These are phyloP conservation scores for Watsonalla cultraria DNA, from an alignment of 2,888 invertebrate species.

Conservation along the genomic window DNA sequence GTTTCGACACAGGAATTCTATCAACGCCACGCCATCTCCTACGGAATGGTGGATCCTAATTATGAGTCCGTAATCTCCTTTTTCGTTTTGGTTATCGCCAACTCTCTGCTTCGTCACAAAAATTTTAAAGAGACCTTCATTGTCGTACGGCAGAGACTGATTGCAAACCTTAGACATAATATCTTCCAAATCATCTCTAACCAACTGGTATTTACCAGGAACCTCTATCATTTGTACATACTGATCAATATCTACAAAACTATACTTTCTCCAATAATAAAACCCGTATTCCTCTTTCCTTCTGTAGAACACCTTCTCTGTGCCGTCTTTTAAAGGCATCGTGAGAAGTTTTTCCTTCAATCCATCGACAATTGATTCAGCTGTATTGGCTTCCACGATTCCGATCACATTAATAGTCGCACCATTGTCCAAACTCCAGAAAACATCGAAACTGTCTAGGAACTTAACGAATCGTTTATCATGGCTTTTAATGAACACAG, in stretches of 20 bases:
- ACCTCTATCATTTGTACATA: constrained; percentile 62
- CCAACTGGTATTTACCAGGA: constrained; percentile 31
- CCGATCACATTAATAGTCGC: constrained; percentile 68
- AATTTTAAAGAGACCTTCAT: constrained; percentile 73
- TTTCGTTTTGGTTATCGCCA: constrained; percentile 22
- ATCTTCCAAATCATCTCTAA: constrained; percentile 44
- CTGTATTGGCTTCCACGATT: constrained; percentile 52
- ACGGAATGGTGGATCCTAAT: constrained; percentile 77
- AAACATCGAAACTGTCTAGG: constrained; percentile 71
- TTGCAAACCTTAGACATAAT: constrained; percentile 56
- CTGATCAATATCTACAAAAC: constrained; percentile 50
- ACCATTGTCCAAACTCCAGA: constrained; percentile 74
- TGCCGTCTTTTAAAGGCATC: constrained; percentile 23
- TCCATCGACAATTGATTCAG: constrained; percentile 27
- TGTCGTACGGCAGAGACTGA: constrained; percentile 57
- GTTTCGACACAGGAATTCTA: constrained; percentile 63
- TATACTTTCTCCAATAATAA: constrained; percentile 66
- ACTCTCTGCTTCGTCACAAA: constrained; percentile 50
- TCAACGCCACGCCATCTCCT: constrained; percentile 73
- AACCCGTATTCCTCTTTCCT: constrained; percentile 67
- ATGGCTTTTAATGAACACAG: constrained; percentile 33
- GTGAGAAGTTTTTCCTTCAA: constrained; percentile 38
- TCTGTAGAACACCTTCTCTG: constrained; percentile 62
- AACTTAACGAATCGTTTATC: constrained; percentile 61
- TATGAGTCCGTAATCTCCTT: constrained; percentile 56